Percentiles rank a stretch among this genome's conserved stretches.
These are phyloP conservation scores for Drosophila stalkeri DNA, from an alignment of 2,888 invertebrate genomes.

Conservation along the genomic window DNA sequence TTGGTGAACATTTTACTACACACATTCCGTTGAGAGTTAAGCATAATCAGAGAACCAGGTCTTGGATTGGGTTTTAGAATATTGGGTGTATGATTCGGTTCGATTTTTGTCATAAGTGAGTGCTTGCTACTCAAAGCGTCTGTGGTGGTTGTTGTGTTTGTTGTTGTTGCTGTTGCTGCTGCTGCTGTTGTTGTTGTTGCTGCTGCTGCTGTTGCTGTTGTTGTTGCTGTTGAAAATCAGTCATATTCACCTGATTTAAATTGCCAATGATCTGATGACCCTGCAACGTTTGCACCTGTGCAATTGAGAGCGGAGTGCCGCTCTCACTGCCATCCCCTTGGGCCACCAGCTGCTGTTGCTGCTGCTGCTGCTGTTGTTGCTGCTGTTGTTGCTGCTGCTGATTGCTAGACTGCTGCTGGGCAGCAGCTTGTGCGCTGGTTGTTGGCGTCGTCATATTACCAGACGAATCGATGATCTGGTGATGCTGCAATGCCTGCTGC, in stretches of 20 bases:
- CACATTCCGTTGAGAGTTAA: constrained; percentile 49
- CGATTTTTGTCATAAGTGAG: constrained; percentile 45
- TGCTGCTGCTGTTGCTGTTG: constrained; percentile 64
- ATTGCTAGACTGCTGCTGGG: constrained; percentile 69
- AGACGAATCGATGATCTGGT: constrained; percentile 84
- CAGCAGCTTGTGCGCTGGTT: constrained; percentile 73
- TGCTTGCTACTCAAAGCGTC: constrained; percentile 63
- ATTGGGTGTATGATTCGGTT: constrained; percentile 43
- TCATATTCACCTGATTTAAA: constrained; percentile 86
- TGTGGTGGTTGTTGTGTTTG: constrained; percentile 68
- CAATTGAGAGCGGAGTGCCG: constrained; percentile 84
- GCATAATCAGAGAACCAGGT: constrained; percentile 48
- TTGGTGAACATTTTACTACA: constrained; percentile 46
- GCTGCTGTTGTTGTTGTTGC: constrained; percentile 56
- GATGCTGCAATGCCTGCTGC: constrained; percentile 80
- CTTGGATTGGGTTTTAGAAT: constrained; percentile 37
- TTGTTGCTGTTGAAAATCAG: constrained; percentile 83
- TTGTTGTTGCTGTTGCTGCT: constrained; percentile 35
- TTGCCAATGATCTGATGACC: constrained; percentile 85
- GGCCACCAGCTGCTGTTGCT: constrained; percentile 83
- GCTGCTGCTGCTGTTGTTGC: constrained; percentile 68
- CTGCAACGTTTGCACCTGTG: constrained; percentile 85
- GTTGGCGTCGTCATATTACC: constrained; percentile 84
- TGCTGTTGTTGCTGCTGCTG: constrained; percentile 69
- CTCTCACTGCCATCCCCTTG: constrained; percentile 85